Conservation (phyloP, 2,113 vertebrate genomes). For the Marmota monax region DNA sequence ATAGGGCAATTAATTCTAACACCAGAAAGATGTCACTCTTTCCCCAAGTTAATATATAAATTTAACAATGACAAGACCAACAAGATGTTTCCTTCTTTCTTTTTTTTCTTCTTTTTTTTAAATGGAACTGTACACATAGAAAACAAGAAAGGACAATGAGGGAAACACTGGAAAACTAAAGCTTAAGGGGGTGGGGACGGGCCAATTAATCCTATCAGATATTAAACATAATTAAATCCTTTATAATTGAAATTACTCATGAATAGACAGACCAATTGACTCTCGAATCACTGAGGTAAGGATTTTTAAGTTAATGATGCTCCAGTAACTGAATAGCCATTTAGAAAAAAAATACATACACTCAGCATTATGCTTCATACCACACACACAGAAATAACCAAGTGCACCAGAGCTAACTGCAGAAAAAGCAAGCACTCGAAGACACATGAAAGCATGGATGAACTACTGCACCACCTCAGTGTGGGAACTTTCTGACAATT, state of each 20-base stretch:
- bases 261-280: neutral
- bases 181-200: neutral
- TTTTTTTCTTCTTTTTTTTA: neutral
- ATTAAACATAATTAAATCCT: neutral
- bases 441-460: neutral
- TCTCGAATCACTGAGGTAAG: slow-evolving; percentile 4
- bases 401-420: neutral
- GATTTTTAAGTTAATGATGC: neutral
- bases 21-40: neutral
- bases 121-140: neutral
- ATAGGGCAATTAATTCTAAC: neutral
- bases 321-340: neutral
- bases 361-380: neutral
- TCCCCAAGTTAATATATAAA: neutral
- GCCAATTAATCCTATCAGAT: neutral
- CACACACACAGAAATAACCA: neutral
- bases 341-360: neutral
- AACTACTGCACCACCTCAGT: neutral
- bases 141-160: neutral
- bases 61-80: slow-evolving; percentile 34
- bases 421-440: neutral
- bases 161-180: slow-evolving; percentile 44
- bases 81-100: neutral
- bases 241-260: neutral
- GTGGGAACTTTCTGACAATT: neutral